These are phyloP conservation scores for Scolopax bukidnonensis DNA, from an alignment of 2,797 vertebrate genomes.

Conservation along the genomic window DNA sequence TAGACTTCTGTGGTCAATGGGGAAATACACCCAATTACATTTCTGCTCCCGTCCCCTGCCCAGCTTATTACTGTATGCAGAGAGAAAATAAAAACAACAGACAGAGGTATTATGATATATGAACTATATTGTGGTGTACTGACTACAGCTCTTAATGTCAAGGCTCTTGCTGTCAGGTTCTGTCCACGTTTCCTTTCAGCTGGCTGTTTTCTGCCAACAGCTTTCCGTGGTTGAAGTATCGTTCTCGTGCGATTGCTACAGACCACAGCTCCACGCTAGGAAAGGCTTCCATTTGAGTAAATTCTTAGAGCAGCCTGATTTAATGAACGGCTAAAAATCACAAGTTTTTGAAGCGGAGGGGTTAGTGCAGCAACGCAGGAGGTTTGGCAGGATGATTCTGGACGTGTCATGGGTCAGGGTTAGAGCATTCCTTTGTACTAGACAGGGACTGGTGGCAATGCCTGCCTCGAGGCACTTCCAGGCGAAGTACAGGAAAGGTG, in stretches of 20 bases:
- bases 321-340: background rate
- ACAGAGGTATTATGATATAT: background rate
- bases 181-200: background rate
- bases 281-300: background rate
- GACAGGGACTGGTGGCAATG: background rate
- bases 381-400: background rate
- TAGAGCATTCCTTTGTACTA: background rate
- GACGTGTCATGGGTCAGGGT: background rate
- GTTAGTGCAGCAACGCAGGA: background rate
- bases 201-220: background rate
- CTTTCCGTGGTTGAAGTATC: background rate
- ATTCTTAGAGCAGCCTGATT: background rate
- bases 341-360: background rate
- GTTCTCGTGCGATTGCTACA: background rate
- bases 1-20: background rate
- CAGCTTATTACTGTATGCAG: background rate
- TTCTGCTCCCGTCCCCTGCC: background rate
- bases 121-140: background rate
- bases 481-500: background rate
- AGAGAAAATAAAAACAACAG: background rate
- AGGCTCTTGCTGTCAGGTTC: background rate
- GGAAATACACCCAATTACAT: background rate
- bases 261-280: background rate
- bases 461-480: background rate
- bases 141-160: slow-evolving; percentile 17